phyloP scores from a whole-genome alignment of 2,888 invertebrate genomes.

The Bombyx huttoni region DNA sequence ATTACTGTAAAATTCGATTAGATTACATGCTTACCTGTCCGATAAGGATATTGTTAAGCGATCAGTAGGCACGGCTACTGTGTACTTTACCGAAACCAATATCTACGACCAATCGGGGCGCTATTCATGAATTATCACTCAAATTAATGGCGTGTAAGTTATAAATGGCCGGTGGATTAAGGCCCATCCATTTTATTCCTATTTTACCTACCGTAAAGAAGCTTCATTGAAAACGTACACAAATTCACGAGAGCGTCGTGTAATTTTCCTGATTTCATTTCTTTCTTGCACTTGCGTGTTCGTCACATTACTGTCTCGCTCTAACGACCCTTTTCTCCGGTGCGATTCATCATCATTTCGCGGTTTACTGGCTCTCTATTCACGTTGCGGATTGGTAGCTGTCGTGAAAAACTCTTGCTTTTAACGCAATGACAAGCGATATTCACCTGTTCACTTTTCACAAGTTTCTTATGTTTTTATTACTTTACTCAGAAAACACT shows the following conservation, averaged over 20 bases:
- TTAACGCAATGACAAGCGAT: constrained; percentile 16
- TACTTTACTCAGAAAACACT: neutral
- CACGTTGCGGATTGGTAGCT: constrained; percentile 37
- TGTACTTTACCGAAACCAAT: constrained; percentile 33
- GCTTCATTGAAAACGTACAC: constrained; percentile 71
- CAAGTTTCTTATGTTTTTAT: neutral
- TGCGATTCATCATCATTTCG: constrained; percentile 72
- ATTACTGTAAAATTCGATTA: no score
- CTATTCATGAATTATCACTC: constrained; percentile 64
- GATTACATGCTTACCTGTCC: constrained; percentile 22
- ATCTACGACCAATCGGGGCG: constrained; percentile 59
- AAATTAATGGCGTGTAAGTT: constrained; percentile 72
- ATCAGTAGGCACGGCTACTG: constrained; percentile 29
- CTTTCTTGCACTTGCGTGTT: constrained; percentile 28
- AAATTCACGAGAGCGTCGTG: constrained; percentile 66
- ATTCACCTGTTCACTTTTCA: constrained; percentile 10
- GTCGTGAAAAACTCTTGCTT: constrained; percentile 21
- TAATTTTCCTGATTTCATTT: constrained; percentile 51
- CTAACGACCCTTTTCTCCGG: constrained; percentile 48
- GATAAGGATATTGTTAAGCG: constrained; percentile 26
- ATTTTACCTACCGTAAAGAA: constrained; percentile 70
- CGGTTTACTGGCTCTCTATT: constrained; percentile 70
- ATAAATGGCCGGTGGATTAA: constrained; percentile 70
- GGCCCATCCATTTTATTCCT: constrained; percentile 68
- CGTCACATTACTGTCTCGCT: constrained; percentile 30